These are phyloP conservation scores for Catonia carolina DNA, from an alignment of 2,888 invertebrate genomes.

Conservation along the genomic window DNA sequence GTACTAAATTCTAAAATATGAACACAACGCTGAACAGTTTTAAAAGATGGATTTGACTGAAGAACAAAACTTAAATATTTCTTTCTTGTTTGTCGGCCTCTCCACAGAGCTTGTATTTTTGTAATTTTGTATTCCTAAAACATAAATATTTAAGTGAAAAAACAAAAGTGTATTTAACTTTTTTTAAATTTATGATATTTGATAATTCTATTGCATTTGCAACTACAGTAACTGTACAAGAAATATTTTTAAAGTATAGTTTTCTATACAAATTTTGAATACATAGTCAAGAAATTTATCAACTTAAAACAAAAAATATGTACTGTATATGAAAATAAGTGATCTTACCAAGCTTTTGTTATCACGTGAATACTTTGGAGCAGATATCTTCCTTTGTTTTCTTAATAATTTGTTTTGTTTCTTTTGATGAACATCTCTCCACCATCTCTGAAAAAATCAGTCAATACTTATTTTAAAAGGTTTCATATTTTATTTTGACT, in stretches of 20 bases:
- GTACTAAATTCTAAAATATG: slow-evolving; percentile 62
- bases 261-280: no score
- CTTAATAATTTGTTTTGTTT: slow-evolving; percentile 26
- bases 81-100: slow-evolving; percentile 51
- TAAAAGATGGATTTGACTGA: slow-evolving; percentile 51
- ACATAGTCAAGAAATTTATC: no score
- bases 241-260: no score
- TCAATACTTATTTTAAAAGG: no score
- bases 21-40: slow-evolving; percentile 58
- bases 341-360: slow-evolving; percentile 2
- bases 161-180: no score
- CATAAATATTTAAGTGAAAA: no score
- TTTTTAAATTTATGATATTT: no score
- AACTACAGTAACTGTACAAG: no score
- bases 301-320: no score
- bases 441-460: slow-evolving; percentile 52
- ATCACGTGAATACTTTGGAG: not conserved
- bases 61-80: slow-evolving; percentile 56
- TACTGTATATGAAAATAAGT: no score
- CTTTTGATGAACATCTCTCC: slow-evolving; percentile 48
- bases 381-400: slow-evolving; percentile 31
- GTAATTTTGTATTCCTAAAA: slow-evolving; percentile 40
- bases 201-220: no score
- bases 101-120: slow-evolving; percentile 62
- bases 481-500: no score